phyloP scores from a whole-genome alignment of 2,888 invertebrate species.

The Drosophila prolongata region DNA sequence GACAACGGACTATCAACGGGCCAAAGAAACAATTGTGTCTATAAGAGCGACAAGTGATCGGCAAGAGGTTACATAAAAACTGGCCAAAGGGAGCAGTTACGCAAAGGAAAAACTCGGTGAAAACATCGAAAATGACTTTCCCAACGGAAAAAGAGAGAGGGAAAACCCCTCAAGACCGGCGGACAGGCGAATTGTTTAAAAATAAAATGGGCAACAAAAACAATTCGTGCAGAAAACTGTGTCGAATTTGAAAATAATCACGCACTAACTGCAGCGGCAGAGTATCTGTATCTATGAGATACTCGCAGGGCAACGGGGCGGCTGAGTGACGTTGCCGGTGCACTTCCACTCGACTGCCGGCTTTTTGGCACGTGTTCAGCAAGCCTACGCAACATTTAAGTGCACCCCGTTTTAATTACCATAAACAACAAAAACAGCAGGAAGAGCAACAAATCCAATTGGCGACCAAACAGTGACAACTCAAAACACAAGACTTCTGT shows the following conservation, averaged over 20 bases:
- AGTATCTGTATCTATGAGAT: slow-evolving; percentile 50
- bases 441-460: slow-evolving; percentile 54
- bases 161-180: slow-evolving; percentile 40
- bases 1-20: slow-evolving; percentile 43
- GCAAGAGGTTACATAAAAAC: slow-evolving; percentile 59
- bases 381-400: slow-evolving; percentile 73
- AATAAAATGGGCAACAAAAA: slow-evolving; percentile 71
- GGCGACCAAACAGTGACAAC: slow-evolving; percentile 43
- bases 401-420: slow-evolving; percentile 71
- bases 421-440: slow-evolving; percentile 59
- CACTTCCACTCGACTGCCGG: slow-evolving; percentile 56
- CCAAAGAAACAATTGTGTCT: slow-evolving; percentile 62
- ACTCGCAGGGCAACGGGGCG: slow-evolving; percentile 52
- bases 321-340: slow-evolving; percentile 71
- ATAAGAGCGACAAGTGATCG: slow-evolving; percentile 52
- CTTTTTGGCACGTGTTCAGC: slow-evolving; percentile 76
- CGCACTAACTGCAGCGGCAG: slow-evolving; percentile 69
- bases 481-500: slow-evolving; percentile 49
- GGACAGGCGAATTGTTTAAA: slow-evolving; percentile 65
- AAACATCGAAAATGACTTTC: slow-evolving; percentile 76
- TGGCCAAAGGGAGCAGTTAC: slow-evolving; percentile 66
- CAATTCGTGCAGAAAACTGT: slow-evolving; percentile 76
- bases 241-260: slow-evolving; percentile 81
- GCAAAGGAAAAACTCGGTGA: slow-evolving; percentile 69
- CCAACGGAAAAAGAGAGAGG: slow-evolving; percentile 32